phyloP scores from a whole-genome alignment of 2,113 vertebrate genomes.

The Chaetorhynchus papuensis region DNA sequence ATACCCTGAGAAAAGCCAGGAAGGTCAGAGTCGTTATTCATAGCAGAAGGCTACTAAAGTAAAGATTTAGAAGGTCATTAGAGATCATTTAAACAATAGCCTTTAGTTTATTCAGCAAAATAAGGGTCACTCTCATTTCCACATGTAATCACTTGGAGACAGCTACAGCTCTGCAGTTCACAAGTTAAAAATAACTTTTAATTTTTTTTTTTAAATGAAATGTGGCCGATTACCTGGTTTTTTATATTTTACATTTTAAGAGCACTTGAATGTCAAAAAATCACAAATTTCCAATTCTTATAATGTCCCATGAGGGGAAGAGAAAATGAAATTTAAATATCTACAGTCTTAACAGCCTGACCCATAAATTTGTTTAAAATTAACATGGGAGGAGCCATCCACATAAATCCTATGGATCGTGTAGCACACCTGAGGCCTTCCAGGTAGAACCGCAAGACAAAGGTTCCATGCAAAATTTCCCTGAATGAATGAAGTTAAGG shows the following conservation, averaged over 20 bases:
- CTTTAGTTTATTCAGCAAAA: slow-evolving; percentile 18
- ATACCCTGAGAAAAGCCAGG: neutral
- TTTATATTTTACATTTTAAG: neutral
- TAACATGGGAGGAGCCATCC: neutral
- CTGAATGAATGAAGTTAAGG: neutral
- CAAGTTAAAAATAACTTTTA: neutral
- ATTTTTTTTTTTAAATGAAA: neutral
- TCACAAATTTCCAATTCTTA: neutral
- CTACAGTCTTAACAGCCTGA: neutral
- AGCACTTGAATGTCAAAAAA: neutral
- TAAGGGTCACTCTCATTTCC: neutral
- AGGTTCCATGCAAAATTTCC: neutral
- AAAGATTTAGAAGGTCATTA: slow-evolving; percentile 14
- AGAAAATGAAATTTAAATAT: neutral
- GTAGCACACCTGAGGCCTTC: neutral
- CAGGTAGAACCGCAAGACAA: neutral
- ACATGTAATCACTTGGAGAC: neutral
- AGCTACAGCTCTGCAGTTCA: neutral
- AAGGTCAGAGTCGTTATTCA: slow-evolving; percentile 3
- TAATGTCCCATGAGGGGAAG: rapidly evolving
- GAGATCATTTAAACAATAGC: neutral
- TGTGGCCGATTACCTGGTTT: neutral
- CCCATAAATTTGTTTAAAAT: neutral
- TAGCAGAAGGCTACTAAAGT: neutral
- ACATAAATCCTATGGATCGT: neutral